Evolutionary conservation across 2,888 invertebrate genomes (phyloP), one percentile per base, ranked within the genome.

Genomic region (Gymnosoma rotundatum): DNA sequence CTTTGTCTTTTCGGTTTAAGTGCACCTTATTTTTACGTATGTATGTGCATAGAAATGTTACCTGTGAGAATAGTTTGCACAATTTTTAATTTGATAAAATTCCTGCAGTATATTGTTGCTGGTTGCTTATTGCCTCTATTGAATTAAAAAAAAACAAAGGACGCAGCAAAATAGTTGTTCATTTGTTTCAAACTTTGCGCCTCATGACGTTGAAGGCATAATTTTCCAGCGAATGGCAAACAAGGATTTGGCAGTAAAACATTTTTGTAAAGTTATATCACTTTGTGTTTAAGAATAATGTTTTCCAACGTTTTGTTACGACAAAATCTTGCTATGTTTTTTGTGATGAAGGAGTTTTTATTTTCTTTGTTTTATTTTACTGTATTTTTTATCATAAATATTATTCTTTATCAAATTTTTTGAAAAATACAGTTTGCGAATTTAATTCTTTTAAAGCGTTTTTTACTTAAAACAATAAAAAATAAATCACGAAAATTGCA

Each of bases 81-180:
- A 54, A n/a, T 56, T 69, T 42, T 45, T 32, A 21, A 69, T 66
- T 74, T 61, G 61, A 80, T 56, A 48, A 61, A 63, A 80, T 67
- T 74, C 69, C 58, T 76, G 74, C 48, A 63, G n/a, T 63, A 66
- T 32, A 45, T 61, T 66, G 50, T 54, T 8, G 48, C 14, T 52
- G 52, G n/a, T n/a, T n/a, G n/a, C 42, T 52, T 16, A 25, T 2
- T n/a, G 9, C 14, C 42, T 36, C 12, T 79, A n/a, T 48, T 61
- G 0, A n/a, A 21, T 4, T 25, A 25, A 52, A 20, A 6, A 60
- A 66, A 61, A 58, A 16, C 18, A 75, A 60, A 80, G 48, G n/a
- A 38, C 36, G 36, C 38, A 20, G 12, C 42, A 16, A 74, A 73
- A 74, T 72, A 82, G 45, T 52, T 82, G 56, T 75, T 61, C 6